Evolutionary conservation across 1,140 invertebrate species (phyloP), one percentile per base, ranked within the genome.

Genomic region (Cryptotermes secundus): DNA sequence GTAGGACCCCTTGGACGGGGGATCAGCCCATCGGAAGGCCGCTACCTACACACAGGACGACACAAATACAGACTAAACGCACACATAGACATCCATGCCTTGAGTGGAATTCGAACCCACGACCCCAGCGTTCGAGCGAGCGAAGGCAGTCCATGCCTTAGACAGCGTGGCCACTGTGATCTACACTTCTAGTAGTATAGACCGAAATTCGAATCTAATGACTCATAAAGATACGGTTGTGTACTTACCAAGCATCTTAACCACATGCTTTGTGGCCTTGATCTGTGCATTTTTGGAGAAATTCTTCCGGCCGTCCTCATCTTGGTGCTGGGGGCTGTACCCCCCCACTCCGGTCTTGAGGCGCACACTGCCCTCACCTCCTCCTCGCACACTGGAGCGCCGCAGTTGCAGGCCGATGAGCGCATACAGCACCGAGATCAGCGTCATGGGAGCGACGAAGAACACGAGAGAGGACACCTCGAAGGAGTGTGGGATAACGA

Each of bases 401-500:
- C 92, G 91, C 82, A 95, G 89, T 87, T 93, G 92, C 35, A 95
- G 84, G 3, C 93, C 95, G 86, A 96, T 96, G 82, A 94, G 89
- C 79, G 94, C 90, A 87, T 96, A 96, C 81, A 95, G 89, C 72
- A 94, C 92, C 26, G 93, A 92, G 83, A 96, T 95, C 80, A 96
- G 89, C 4, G 93, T 92, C 94, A 96, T 95, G 10, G 95, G 95
- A 10, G 93, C 91, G n/a, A 95, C 92, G 87, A 96, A 96, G 88
- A 96, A 96, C 79, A 96, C 89, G 85, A 95, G 92, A 22, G 94
- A 94, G 16, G 94, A 95, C 82, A 95, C 92, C 87, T 94, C 92
- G 87, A 96, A 96, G 79, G 93, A 91, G 88, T 94, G 92, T 72
- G 80, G 84, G 85, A 85, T 81, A 36, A 85, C 35, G 24, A 81